Conservation (phyloP, 2,113 vertebrate species). For the Phaethornis superciliosus region DNA sequence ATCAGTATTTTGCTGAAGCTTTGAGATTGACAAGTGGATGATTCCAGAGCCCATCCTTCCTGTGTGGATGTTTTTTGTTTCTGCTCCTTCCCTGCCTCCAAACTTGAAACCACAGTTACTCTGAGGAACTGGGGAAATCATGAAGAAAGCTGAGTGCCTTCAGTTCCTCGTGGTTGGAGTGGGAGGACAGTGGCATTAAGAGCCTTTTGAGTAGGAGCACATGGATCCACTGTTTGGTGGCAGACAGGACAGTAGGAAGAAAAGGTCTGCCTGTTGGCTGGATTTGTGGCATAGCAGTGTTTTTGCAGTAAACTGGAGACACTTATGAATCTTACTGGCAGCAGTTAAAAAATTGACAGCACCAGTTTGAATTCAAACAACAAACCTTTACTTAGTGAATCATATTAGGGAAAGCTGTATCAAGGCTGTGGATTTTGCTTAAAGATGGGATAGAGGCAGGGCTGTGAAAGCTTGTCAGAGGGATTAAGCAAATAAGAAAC, state of each 20-base stretch:
- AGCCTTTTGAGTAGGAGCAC: rapidly evolving
- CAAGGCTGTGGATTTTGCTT: not conserved
- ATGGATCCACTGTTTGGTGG: rapidly evolving
- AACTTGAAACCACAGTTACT: not conserved
- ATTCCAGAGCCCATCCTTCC: not conserved
- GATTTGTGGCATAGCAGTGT: not conserved
- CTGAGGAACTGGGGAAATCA: rapidly evolving
- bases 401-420: not conserved
- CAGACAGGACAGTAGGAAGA: not conserved
- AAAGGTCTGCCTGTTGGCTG: not conserved
- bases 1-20: not conserved
- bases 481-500: not conserved
- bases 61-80: not conserved
- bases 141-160: not conserved
- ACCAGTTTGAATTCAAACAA: not conserved
- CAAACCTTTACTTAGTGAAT: not conserved
- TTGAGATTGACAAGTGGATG: not conserved
- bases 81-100: rapidly evolving
- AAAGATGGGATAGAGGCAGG: not conserved
- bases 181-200: not conserved
- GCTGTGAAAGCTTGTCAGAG: not conserved
- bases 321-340: not conserved
- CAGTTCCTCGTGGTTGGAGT: not conserved
- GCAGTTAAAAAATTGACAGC: not conserved
- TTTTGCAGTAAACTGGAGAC: not conserved